These are phyloP conservation scores for Hemicordylus capensis DNA, from an alignment of 2,113 vertebrate species.

Conservation along the genomic window DNA sequence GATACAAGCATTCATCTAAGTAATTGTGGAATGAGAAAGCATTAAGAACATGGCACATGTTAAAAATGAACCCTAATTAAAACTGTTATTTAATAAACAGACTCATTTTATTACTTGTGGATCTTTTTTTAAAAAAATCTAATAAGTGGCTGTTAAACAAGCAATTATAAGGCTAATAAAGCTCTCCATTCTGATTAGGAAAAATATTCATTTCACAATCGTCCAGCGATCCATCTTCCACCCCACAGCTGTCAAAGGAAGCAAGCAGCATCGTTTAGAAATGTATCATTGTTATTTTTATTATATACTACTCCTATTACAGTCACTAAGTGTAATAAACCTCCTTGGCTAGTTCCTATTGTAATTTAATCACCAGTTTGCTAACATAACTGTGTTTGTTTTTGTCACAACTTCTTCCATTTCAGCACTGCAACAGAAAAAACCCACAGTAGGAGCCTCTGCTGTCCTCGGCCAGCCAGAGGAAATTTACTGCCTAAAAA, in stretches of 20 bases:
- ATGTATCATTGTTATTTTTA: constrained; percentile 23
- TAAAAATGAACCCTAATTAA: constrained; percentile 69
- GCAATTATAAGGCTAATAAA: constrained; percentile 71
- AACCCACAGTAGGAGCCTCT: too few relatives aligned
- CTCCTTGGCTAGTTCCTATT: constrained; percentile 19
- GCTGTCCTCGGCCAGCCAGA: not conserved
- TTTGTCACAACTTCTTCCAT: not conserved
- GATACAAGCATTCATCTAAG: constrained; percentile 62
- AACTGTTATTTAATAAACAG: constrained; percentile 70
- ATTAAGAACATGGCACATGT: constrained; percentile 59
- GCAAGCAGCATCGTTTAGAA: constrained; percentile 50
- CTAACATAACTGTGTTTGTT: constrained; percentile 26
- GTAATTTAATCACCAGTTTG: constrained; percentile 33
- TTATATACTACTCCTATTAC: constrained; percentile 41
- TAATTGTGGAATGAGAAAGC: constrained; percentile 63
- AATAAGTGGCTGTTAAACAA: constrained; percentile 65
- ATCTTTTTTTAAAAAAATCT: constrained; percentile 30
- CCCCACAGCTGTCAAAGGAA: constrained; percentile 58
- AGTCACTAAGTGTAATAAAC: constrained; percentile 39
- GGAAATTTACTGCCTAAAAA: not conserved
- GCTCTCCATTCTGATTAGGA: constrained; percentile 63
- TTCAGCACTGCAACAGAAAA: not conserved
- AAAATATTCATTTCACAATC: constrained; percentile 68
- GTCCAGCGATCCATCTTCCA: constrained; percentile 65
- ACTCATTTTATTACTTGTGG: constrained; percentile 58